These are phyloP conservation scores for Mesoligia furuncula DNA, from an alignment of 2,888 invertebrate species.

Conservation along the genomic window DNA sequence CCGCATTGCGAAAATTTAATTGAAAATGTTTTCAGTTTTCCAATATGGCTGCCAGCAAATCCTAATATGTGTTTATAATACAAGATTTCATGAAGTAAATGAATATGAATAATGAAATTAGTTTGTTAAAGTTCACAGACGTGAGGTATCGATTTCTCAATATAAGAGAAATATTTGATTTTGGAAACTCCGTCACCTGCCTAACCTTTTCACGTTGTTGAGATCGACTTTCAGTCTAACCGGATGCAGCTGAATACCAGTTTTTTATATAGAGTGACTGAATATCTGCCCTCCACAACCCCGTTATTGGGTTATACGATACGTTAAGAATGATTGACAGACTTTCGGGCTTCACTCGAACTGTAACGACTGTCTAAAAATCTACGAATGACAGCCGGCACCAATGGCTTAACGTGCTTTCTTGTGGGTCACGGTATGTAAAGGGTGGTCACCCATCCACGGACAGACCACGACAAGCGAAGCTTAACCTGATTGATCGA, in stretches of 20 bases:
- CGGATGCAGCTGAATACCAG: not conserved
- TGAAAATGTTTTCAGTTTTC: constrained; percentile 9
- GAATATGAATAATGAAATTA: not conserved
- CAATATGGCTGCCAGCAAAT: constrained; percentile 7
- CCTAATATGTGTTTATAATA: not conserved
- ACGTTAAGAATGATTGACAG: not conserved
- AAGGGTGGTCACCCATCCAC: not conserved
- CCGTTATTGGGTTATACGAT: not conserved
- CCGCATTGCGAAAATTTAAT: constrained; percentile 11
- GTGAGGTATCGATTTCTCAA: not conserved
- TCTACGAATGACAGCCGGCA: not conserved
- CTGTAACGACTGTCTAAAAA: not conserved
- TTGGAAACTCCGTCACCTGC: not conserved
- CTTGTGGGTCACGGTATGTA: not conserved
- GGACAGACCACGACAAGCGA: not conserved
- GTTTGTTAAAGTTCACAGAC: not conserved
- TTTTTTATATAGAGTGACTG: not conserved
- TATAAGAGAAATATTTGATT: not conserved
- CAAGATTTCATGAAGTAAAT: not conserved
- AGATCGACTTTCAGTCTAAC: not conserved
- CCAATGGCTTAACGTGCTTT: not conserved
- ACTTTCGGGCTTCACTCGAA: not conserved
- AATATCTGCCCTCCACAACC: not conserved
- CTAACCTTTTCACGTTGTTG: not conserved
- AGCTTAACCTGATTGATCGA: not conserved